Base-by-base conservation (phyloP, 2,113 vertebrate species). In the Halichoeres trimaculatus region DNA sequence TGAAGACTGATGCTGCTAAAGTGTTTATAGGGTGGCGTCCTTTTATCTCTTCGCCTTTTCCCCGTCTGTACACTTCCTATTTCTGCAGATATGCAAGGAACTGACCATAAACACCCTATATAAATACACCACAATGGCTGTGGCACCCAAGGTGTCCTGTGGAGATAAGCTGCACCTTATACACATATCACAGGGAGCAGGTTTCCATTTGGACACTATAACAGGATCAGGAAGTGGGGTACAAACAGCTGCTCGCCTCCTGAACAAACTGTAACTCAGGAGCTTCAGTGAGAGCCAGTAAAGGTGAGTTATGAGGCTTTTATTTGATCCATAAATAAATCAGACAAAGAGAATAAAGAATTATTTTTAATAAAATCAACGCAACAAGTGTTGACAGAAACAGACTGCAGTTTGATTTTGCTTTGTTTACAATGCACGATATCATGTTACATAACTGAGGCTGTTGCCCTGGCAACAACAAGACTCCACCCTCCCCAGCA, bases 391-490 rank as follows among this genome's bases (percentile, higher is more conserved):
- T 54, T 52, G 5, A 30, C 1, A 30, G 6, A 30, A 7, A 30
- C 12, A 17, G 22, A 2, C 50, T 52, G 50, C 22, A 22, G 65
- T 72, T 55, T 54, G 62, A 51, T 30, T 30, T 30, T 56, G 78
- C 76, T 91, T 85, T 93, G 92, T 94, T 94, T 93, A 93, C 87
- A 73, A 84, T 34, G 40, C 76, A 69, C 63, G 81, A 69, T 78
- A 84, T 85, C 72, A 85, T 87, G 88, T 93, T 94, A 91, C 88
- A 88, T 93, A 94, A 94, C 90, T 4, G 64, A 89, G 82, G 65
- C 80, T 85, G 91, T 93, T 92, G 83, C 89, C 68, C 45, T 36
- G 69, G 89, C 45, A 89, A 92, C 86, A 36, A 16, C 30, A 50
- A 45, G 72, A 85, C 77, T 77, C 76, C 77, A 51, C 74, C 63